Evolutionary conservation across 2,113 vertebrate species (phyloP).

Genomic region (Cinclus cinclus): DNA sequence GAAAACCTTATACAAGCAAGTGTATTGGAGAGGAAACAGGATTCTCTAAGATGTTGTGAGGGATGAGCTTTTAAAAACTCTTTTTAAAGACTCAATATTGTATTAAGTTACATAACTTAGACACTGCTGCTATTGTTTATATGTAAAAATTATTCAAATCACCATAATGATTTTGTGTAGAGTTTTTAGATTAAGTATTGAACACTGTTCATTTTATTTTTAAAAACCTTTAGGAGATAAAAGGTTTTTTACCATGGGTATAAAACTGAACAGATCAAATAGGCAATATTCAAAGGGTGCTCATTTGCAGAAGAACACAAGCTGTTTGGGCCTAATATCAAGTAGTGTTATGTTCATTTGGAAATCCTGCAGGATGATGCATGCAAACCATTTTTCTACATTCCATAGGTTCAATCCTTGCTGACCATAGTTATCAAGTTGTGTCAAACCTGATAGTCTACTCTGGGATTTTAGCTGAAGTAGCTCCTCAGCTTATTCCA

Average conservation of each 20-base stretch:
- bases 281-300: background rate
- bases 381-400: background rate
- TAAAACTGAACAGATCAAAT: background rate
- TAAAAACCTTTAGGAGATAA: conserved; percentile 2
- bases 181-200: background rate
- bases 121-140: background rate
- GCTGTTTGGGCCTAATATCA: background rate
- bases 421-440: background rate
- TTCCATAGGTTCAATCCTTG: background rate
- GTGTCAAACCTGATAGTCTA: background rate
- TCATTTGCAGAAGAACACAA: background rate
- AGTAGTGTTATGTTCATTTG: background rate
- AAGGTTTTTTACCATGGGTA: background rate
- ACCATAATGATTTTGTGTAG: background rate
- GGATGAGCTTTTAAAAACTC: background rate
- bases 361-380: background rate
- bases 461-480: background rate
- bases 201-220: background rate
- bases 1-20: background rate
- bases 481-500: background rate
- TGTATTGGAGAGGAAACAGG: background rate
- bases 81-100: background rate
- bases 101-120: background rate
- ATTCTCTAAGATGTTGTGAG: fast-evolving
- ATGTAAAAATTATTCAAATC: background rate